Conservation (phyloP, 2,888 invertebrate genomes). For the Dasypolia templi region DNA sequence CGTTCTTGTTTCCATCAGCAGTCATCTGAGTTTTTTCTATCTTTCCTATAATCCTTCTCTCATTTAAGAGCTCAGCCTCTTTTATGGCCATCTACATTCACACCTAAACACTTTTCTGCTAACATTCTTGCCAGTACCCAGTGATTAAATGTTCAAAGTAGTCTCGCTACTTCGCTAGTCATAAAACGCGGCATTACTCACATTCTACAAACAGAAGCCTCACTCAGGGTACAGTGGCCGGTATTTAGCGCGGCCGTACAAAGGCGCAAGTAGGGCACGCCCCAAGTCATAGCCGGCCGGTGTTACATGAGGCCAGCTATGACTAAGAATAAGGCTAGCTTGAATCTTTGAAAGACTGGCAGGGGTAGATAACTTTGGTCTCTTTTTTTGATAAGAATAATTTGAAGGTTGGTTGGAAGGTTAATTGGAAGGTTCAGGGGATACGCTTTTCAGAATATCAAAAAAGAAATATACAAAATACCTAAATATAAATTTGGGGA, state of each 20-base stretch:
- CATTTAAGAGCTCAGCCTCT: not conserved
- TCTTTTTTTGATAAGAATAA: not conserved
- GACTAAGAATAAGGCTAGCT: constrained; percentile 30
- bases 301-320: constrained; percentile 21
- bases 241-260: constrained; percentile 56
- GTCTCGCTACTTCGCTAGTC: constrained; percentile 28
- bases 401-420: not conserved
- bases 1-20: not conserved
- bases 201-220: constrained; percentile 62
- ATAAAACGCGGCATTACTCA: constrained; percentile 41
- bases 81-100: constrained; percentile 11
- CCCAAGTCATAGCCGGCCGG: constrained; percentile 25
- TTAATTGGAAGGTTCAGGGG: too few relatives aligned
- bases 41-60: not conserved
- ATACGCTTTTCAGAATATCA: not conserved
- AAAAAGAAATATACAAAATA: not conserved
- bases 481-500: not conserved
- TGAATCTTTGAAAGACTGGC: constrained; percentile 16
- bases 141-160: constrained; percentile 43
- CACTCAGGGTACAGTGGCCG: constrained; percentile 58
- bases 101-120: constrained; percentile 8
- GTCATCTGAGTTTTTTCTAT: not conserved
- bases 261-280: constrained; percentile 59
- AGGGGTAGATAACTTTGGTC: constrained; percentile 8
- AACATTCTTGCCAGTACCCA: constrained; percentile 23